phyloP scores from a whole-genome alignment of 2,888 invertebrate species.

The Lamproptera curius region DNA sequence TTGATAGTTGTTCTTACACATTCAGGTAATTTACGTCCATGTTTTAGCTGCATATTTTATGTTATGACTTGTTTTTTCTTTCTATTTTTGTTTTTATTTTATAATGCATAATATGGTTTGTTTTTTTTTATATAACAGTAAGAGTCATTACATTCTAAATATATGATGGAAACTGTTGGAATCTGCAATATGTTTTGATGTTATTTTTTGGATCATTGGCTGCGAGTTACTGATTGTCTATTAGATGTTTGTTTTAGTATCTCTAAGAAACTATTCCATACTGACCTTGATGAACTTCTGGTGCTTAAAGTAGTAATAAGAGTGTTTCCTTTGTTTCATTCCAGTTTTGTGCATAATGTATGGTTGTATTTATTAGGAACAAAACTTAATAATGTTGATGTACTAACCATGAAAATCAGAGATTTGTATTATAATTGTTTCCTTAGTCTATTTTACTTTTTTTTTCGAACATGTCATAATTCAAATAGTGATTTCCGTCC shows the following conservation, averaged over 20 bases:
- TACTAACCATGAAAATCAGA: conserved; percentile 4
- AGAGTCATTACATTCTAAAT: conserved; percentile 51
- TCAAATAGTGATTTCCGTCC: conserved; percentile 47
- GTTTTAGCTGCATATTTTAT: conserved; percentile 75
- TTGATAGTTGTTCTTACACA: conserved; percentile 59
- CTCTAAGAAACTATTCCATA: conserved; percentile 41
- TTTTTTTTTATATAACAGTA: conserved; percentile 38
- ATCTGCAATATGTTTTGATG: conserved; percentile 70
- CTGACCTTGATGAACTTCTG: conserved; percentile 59
- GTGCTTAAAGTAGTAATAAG: conserved; percentile 74
- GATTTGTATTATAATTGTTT: no score
- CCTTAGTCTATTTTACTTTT: background rate
- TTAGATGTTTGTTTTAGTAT: conserved; percentile 20
- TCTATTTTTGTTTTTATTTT: conserved; percentile 62
- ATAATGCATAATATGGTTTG: conserved; percentile 66
- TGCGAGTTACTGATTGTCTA: background rate
- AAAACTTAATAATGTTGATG: conserved; percentile 8
- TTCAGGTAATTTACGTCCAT: conserved; percentile 72
- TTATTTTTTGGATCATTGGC: conserved; percentile 21
- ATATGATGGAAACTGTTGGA: conserved; percentile 56
- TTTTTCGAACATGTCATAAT: background rate
- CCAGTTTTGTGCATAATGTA: conserved; percentile 46
- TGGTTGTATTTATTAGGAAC: background rate
- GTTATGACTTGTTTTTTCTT: conserved; percentile 72
- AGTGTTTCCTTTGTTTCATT: conserved; percentile 57